phyloP scores from a whole-genome alignment of 1,140 invertebrate species.

The Leguminivora glycinivorella region DNA sequence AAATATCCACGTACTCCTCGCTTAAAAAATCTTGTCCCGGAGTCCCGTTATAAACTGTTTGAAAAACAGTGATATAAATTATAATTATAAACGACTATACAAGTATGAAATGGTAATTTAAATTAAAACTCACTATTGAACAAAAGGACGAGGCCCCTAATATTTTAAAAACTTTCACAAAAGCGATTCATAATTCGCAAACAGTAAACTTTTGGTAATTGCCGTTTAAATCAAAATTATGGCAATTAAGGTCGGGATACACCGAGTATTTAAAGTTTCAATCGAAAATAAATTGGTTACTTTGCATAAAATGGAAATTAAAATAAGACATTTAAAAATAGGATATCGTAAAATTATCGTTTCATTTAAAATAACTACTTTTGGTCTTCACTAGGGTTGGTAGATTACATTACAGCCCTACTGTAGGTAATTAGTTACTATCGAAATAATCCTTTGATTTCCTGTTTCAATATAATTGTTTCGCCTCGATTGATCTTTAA shows the following conservation, averaged over 20 bases:
- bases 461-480: too few species aligned
- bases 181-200: constrained; percentile 47
- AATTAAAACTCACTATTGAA: constrained; percentile 32
- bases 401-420: too few species aligned
- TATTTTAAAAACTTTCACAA: constrained; percentile 48
- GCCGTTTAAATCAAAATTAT: constrained; percentile 46
- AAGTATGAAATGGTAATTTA: neutral
- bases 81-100: neutral
- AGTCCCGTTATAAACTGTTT: neutral
- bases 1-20: neutral
- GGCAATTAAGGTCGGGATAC: constrained; percentile 42
- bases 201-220: constrained; percentile 42
- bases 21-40: too few species aligned
- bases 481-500: too few species aligned
- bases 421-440: too few species aligned
- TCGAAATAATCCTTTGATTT: too few species aligned
- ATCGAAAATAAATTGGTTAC: neutral
- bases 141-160: constrained; percentile 32
- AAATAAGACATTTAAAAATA: neutral
- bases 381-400: too few species aligned
- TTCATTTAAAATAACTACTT: too few species aligned
- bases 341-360: too few species aligned
- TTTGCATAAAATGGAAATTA: neutral
- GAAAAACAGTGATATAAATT: neutral
- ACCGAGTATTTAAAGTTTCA: neutral